phyloP scores from a whole-genome alignment of 92 coral and sea anemone species.

The Diadumene lineata region DNA sequence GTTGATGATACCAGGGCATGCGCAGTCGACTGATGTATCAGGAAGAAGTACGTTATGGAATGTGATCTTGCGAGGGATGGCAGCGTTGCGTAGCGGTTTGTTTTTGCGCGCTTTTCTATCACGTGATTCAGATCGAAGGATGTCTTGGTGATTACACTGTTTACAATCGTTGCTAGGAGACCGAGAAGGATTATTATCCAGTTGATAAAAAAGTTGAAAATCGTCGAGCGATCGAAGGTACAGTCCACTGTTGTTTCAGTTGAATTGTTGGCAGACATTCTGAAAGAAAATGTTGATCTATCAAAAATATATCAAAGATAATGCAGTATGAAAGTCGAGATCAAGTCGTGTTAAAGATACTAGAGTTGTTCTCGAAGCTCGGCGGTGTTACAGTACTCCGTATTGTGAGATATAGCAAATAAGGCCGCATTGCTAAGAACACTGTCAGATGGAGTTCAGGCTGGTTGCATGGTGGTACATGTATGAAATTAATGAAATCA shows the following conservation, averaged over 20 bases:
- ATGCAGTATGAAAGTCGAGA: too few relatives aligned
- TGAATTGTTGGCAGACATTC: neutral
- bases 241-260: neutral
- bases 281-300: too few relatives aligned
- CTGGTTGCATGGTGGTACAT: too few relatives aligned
- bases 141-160: neutral
- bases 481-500: too few relatives aligned
- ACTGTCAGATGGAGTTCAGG: too few relatives aligned
- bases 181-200: neutral
- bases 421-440: too few relatives aligned
- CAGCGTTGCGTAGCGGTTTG: neutral
- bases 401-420: too few relatives aligned
- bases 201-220: neutral
- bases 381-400: too few relatives aligned
- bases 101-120: neutral
- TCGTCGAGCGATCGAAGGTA: neutral
- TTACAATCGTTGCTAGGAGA: slow-evolving; percentile 7
- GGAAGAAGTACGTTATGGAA: slow-evolving; percentile 14
- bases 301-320: too few relatives aligned
- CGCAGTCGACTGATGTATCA: slow-evolving; percentile 19
- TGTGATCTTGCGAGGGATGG: slow-evolving; percentile 11
- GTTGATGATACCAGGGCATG: neutral
- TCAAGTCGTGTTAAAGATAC: too few relatives aligned
- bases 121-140: slow-evolving; percentile 1
- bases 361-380: too few relatives aligned